Evolutionary conservation across 2,888 invertebrate species (phyloP).

Genomic region (Eupithecia subfuscata): DNA sequence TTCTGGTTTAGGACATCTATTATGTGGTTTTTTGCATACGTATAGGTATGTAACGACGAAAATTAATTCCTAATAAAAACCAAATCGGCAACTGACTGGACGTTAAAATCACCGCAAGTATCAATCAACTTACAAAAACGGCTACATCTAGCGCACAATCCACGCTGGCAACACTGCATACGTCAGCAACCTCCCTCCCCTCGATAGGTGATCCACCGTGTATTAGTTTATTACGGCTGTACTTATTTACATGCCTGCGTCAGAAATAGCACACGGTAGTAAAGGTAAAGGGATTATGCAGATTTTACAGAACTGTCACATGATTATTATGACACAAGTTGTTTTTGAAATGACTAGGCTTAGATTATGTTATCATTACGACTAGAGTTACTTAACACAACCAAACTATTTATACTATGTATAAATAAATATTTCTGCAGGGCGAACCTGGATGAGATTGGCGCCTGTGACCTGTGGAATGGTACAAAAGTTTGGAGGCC

Average conservation of each 20-base stretch:
- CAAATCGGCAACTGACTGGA: background rate
- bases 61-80: background rate
- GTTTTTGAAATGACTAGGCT: constrained; percentile 2
- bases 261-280: constrained; percentile 19
- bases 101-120: no score
- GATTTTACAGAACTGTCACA: constrained; percentile 4
- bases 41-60: background rate
- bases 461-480: no score
- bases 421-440: no score
- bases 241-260: constrained; percentile 26
- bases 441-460: no score
- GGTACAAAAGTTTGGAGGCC: no score
- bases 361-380: background rate
- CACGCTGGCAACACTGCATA: constrained; percentile 25
- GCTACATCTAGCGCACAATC: constrained; percentile 1
- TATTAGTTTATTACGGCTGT: constrained; percentile 25
- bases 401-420: background rate
- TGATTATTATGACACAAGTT: background rate
- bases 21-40: no score
- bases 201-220: constrained; percentile 20
- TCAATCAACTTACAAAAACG: background rate
- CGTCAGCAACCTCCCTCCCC: constrained; percentile 20
- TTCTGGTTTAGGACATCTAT: background rate
- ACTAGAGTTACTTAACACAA: background rate
- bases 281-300: constrained; percentile 2